Percentiles rank a stretch among this genome's conserved stretches.
Evolutionary conservation across 2,888 invertebrate species (phyloP).

Genomic region (Leptogaster cylindrica): DNA sequence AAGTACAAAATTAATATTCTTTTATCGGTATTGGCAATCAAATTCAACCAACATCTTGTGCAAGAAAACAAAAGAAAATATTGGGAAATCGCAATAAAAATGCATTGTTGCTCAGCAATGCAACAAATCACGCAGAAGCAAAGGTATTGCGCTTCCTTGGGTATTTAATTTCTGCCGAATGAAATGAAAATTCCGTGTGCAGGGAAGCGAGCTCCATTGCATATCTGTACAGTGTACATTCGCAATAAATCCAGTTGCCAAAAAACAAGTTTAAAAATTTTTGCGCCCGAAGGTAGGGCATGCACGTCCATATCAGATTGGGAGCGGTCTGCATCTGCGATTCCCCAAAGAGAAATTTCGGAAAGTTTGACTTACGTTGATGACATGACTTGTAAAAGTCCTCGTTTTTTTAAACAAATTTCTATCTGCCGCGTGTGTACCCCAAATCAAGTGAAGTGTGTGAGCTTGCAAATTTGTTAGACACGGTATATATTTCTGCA

Average conservation of each 20-base stretch:
- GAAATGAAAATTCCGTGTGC: not conserved
- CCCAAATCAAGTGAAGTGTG: no score
- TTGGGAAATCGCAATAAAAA: slow-evolving; percentile 1
- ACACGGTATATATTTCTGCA: no score
- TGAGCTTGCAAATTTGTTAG: no score
- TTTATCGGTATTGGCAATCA: slow-evolving; percentile 8
- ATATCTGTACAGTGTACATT: not conserved
- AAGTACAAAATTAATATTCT: slow-evolving; percentile 16
- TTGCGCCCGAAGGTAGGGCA: slow-evolving; percentile 11
- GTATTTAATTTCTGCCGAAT: slow-evolving; percentile 9
- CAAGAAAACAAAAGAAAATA: slow-evolving; percentile 21
- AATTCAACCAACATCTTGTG: not conserved
- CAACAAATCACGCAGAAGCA: slow-evolving; percentile 8
- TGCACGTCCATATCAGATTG: slow-evolving; percentile 19
- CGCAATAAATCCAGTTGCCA: slow-evolving; percentile 27
- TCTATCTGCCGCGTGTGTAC: not conserved
- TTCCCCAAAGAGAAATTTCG: slow-evolving; percentile 33
- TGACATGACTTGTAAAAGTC: slow-evolving; percentile 13
- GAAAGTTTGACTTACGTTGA: slow-evolving; percentile 25
- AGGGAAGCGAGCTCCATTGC: not conserved
- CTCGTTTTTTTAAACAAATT: not conserved
- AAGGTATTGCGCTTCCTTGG: slow-evolving; percentile 24
- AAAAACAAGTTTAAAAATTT: slow-evolving; percentile 23
- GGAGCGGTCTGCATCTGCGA: slow-evolving; percentile 11
- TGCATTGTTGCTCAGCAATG: not conserved